phyloP scores from a whole-genome alignment of 2,797 vertebrate genomes.

The Chloroceryle amazona region DNA sequence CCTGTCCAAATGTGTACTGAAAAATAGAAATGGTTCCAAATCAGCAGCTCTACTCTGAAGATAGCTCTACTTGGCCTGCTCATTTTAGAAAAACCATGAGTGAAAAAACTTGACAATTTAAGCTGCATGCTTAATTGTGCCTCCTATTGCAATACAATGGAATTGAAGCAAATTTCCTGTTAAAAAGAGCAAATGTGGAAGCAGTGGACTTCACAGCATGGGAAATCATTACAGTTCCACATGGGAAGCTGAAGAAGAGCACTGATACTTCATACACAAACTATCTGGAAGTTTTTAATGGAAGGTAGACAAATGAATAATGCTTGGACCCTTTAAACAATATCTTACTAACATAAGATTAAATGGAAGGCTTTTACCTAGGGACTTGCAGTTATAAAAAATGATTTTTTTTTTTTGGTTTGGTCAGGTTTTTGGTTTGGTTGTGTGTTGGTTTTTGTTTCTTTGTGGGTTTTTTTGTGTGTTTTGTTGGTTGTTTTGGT shows the following conservation, averaged over 20 bases:
- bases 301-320: not conserved
- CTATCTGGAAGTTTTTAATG: not conserved
- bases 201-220: not conserved
- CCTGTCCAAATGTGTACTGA: not conserved
- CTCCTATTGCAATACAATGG: not conserved
- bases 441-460: not conserved
- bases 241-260: not conserved
- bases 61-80: not conserved
- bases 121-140: not conserved
- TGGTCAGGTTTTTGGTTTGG: not conserved
- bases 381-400: not conserved
- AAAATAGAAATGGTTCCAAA: not conserved
- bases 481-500: not conserved
- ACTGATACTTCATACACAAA: not conserved
- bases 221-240: not conserved
- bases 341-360: not conserved
- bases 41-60: not conserved
- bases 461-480: not conserved
- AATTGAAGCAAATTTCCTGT: not conserved
- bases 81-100: not conserved
- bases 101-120: not conserved
- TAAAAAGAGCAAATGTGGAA: not conserved
- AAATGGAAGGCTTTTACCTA: not conserved
- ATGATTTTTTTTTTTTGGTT: not conserved
- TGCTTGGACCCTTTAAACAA: not conserved